phyloP scores from a whole-genome alignment of 2,888 invertebrate genomes.

The Philhelius pedissequus region DNA sequence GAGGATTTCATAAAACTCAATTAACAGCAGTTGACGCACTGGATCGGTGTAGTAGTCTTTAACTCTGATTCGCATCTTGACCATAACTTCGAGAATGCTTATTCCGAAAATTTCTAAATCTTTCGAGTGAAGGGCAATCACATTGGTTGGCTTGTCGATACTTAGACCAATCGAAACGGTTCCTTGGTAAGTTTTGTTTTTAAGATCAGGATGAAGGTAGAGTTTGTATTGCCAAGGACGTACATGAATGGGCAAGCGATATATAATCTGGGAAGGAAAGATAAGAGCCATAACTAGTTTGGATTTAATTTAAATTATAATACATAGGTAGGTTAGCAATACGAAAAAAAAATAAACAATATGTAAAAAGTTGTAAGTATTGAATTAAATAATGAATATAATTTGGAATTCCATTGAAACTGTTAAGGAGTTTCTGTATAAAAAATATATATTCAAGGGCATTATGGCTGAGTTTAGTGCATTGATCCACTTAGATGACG shows the following conservation, averaged over 20 bases:
- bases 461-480: too few relatives aligned
- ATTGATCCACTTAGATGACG: too few relatives aligned
- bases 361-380: too few relatives aligned
- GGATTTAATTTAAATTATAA: background rate
- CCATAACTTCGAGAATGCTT: constrained; percentile 74
- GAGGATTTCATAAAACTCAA: constrained; percentile 77
- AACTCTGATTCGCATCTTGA: constrained; percentile 74
- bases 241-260: constrained; percentile 73
- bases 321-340: too few relatives aligned
- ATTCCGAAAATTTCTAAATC: constrained; percentile 72
- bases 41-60: constrained; percentile 71
- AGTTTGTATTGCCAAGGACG: constrained; percentile 73
- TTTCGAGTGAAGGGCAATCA: constrained; percentile 74
- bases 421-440: too few relatives aligned
- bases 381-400: too few relatives aligned
- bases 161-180: constrained; percentile 74
- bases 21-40: constrained; percentile 78
- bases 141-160: constrained; percentile 71
- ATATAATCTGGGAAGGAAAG: constrained; percentile 71
- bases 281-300: background rate
- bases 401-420: too few relatives aligned
- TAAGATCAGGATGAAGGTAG: constrained; percentile 72
- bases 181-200: constrained; percentile 71
- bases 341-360: too few relatives aligned
- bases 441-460: too few relatives aligned